Evolutionary conservation across 1,140 invertebrate species (phyloP), one percentile per base, ranked within the genome.

Genomic region (Drosophila elegans): DNA sequence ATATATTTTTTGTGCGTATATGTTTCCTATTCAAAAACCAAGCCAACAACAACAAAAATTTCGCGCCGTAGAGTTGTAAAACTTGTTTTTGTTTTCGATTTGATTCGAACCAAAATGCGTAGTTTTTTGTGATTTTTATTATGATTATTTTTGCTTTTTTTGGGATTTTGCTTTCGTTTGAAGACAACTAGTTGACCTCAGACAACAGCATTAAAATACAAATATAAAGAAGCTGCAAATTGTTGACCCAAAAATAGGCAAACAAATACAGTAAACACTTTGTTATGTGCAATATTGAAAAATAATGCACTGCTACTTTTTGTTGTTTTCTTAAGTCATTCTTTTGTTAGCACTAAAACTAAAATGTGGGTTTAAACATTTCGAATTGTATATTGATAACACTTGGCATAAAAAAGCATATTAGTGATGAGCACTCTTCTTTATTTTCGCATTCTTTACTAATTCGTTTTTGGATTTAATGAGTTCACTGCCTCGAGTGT

Each of bases 41-140:
- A 48, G 68, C 42, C 54, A 72, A 74, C 67, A 80, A 74, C 67
- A 80, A 73, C 49, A 54, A 76, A 82, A 51, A 86, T 76, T 88
- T 85, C 82, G 82, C 82, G 75, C 38, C 83, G 62, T 62, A 71
- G 72, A 88, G 83, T 83, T 88, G 83, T 89, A 89, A 89, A 88
- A 88, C 83, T 76, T 88, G 83, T 88, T 88, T 86, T 79, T 79
- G 79, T 78, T 82, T 82, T 88, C 61, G 44, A 13, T 82, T 82
- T 60, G 46, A 68, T 80, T 55, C 57, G 21, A 55, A 76, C 41
- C 74, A 76, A 85, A 82, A 82, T 86, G 79, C 84, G 83, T 89
- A 88, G 79, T 88, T 76, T 76, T 75, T 54, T 49, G 32, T 69
- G 34, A 46, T 80, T 49, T 83, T 56, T 74, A 21, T 64, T 76